A percentile compares a stretch with the other conserved stretches of the same genome.
These are phyloP conservation scores for Pachypsylla venusta DNA, from an alignment of 1,140 invertebrate genomes.

Conservation along the genomic window DNA sequence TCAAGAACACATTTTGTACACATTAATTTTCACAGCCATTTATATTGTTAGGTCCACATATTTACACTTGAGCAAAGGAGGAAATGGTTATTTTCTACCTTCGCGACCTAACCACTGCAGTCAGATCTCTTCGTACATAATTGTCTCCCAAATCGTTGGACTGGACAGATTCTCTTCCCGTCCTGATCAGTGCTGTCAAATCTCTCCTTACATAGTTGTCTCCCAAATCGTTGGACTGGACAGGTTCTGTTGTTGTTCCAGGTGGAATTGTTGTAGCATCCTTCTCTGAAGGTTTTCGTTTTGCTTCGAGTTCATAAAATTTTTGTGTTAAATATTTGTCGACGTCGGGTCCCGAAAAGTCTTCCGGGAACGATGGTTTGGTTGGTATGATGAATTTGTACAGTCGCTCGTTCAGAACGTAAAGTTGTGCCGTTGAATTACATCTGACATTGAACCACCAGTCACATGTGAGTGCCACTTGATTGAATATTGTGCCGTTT, in stretches of 20 bases:
- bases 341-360: constrained; percentile 67
- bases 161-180: neutral
- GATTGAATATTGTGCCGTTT: constrained; percentile 81
- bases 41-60: no score
- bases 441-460: constrained; percentile 81
- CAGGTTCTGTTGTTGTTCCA: neutral
- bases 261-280: constrained; percentile 22
- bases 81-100: no score
- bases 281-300: constrained; percentile 38
- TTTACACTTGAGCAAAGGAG: no score
- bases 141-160: neutral
- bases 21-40: no score
- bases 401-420: constrained; percentile 71
- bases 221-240: neutral
- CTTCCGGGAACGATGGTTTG: constrained; percentile 71
- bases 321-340: constrained; percentile 67
- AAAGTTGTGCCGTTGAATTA: constrained; percentile 59
- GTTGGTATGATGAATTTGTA: constrained; percentile 75
- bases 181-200: neutral
- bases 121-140: neutral
- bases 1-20: no score
- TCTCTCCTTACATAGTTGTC: neutral
- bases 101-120: no score
- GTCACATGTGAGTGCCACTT: constrained; percentile 68
- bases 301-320: constrained; percentile 67